phyloP scores from a whole-genome alignment of 2,113 vertebrate species.

The Psophia crepitans region DNA sequence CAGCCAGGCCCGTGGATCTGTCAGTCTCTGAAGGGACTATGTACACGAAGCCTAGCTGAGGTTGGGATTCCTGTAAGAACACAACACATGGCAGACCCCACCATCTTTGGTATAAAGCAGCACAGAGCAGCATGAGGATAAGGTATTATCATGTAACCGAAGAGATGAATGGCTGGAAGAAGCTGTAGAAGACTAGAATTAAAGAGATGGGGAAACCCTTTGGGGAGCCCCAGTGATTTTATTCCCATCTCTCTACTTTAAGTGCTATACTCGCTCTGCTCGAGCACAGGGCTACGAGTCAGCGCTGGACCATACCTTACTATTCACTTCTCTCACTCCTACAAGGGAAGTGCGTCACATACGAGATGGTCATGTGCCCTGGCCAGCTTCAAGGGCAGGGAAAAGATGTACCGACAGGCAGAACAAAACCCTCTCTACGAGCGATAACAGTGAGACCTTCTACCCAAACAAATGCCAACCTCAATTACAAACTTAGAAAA shows the following conservation, averaged over 20 bases:
- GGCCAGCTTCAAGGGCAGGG: neutral
- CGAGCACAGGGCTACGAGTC: neutral
- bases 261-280: fast-evolving
- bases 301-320: neutral
- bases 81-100: neutral
- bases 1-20: neutral
- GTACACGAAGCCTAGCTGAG: neutral
- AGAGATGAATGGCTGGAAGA: neutral
- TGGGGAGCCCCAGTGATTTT: neutral
- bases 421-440: neutral
- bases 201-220: neutral
- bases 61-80: neutral
- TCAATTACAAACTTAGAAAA: neutral
- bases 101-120: neutral
- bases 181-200: neutral
- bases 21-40: too few species aligned
- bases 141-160: fast-evolving
- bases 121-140: too few species aligned
- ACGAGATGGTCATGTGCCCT: fast-evolving
- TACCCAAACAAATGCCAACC: neutral
- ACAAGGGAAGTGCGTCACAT: fast-evolving
- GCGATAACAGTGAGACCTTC: neutral
- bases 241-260: too few species aligned
- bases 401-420: neutral
- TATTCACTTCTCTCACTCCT: too few species aligned